Base-by-base conservation (phyloP, 2,888 invertebrate genomes). In the Marasmarcha lunaedactyla region DNA sequence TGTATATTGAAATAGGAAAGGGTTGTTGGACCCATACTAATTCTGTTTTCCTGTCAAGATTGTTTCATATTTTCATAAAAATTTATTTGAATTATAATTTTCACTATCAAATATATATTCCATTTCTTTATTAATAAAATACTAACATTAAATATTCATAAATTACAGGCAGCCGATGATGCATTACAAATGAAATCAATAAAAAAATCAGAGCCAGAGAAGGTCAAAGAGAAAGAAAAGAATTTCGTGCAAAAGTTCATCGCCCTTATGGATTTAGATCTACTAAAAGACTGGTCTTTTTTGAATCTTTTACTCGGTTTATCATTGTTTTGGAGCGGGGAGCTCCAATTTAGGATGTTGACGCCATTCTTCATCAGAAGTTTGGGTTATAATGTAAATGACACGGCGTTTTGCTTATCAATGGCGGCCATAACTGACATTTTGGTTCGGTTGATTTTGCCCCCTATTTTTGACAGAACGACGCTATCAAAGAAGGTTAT, bases 361-460 rank as follows among this genome's bases (percentile, higher is more conserved):
- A 89, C 88, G 33, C 89, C 89, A 10, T 89, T 89, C 65, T 89
- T 89, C 61, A 88, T 89, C 47, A 79, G 83, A 36, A 85, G 84
- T 57, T 63, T 89, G 54, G 88, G 87, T 1, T 88, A 88, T 57
- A 81, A 86, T 43, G 88, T 87, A 65, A 70, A 85, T 34, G 89
- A 91, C 49, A 87, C 90, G 14, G 91, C 92, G 37, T 87, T 88
- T 55, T 92, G 91, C 56, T 74, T 91, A 36, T 91, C 91, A 5
- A 86, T 90, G 58, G 91, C 90, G 25, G 91, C 91, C 6, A 87
- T 90, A 15, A 88, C 90, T 9, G 92, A 92, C 61, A 89, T 92
- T 45, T 69, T 90, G 37, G 91, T 92, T 14, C 86, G 92, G 45
- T 76, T 92, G 50, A 84, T 90, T 27, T 65, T 92, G 50, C 92